A percentile compares a stretch with the other conserved stretches of the same genome.
These are phyloP conservation scores for Euura saliciscinereae DNA, from an alignment of 1,140 invertebrate genomes.

Conservation along the genomic window DNA sequence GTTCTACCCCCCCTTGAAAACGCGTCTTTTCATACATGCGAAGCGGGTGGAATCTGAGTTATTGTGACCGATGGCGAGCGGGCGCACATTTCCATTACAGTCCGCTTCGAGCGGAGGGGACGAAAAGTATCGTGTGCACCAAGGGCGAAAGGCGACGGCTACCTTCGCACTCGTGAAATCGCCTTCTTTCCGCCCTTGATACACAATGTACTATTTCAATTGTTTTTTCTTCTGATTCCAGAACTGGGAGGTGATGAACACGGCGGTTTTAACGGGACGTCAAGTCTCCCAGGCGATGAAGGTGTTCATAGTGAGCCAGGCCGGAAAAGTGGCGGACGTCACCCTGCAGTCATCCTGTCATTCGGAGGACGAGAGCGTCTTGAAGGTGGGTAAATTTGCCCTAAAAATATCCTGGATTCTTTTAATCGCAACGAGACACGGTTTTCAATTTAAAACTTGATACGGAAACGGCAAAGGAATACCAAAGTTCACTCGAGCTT, in stretches of 20 bases:
- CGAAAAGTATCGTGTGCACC: no score
- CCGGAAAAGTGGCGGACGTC: constrained; percentile 92
- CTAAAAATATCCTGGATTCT: neutral
- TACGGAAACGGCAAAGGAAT: neutral
- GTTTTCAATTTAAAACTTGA: constrained; percentile 1
- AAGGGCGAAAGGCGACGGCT: no score
- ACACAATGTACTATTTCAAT: no score
- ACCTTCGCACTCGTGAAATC: no score
- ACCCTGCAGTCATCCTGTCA: constrained; percentile 95
- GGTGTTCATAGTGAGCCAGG: constrained; percentile 92
- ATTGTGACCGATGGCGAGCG: no score
- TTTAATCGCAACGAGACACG: neutral
- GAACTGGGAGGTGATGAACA: constrained; percentile 96
- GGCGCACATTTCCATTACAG: no score
- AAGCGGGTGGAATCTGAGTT: no score
- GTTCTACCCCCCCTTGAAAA: no score
- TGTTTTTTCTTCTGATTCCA: constrained; percentile 56
- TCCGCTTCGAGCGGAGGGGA: no score
- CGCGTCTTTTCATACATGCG: no score
- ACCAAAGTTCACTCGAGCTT: neutral
- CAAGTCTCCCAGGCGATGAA: constrained; percentile 95
- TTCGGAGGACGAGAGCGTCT: constrained; percentile 92
- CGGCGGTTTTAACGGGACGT: constrained; percentile 90
- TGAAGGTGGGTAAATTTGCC: constrained; percentile 79
- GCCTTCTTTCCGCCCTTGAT: no score